Conservation (phyloP, 2,797 vertebrate genomes). For the Myioborus melanocephalus region DNA sequence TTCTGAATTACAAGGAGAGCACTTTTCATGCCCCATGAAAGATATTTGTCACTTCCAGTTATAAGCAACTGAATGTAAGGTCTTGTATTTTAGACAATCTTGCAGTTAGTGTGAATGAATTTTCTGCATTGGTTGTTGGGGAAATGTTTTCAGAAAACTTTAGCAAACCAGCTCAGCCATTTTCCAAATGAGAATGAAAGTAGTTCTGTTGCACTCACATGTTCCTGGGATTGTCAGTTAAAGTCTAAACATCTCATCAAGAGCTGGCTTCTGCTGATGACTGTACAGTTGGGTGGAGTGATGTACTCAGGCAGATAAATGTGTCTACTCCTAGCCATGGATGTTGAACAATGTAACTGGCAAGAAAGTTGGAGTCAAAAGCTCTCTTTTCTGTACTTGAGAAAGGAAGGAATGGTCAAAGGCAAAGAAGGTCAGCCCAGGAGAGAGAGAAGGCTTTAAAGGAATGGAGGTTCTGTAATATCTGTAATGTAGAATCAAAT, state of each 20-base stretch:
- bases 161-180: background rate
- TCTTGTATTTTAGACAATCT: background rate
- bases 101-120: background rate
- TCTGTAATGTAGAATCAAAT: background rate
- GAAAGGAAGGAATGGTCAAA: background rate
- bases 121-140: background rate
- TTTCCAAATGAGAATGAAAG: background rate
- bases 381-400: background rate
- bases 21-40: background rate
- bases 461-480: background rate
- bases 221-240: background rate
- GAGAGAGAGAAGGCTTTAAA: background rate
- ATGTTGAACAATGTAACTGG: background rate
- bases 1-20: conserved; percentile 24
- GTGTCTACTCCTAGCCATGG: background rate
- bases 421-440: background rate
- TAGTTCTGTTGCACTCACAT: background rate
- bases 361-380: background rate
- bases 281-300: background rate
- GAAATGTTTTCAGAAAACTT: background rate
- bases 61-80: background rate
- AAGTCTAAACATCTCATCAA: background rate
- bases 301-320: background rate
- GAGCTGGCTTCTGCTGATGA: background rate
- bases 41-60: background rate